Evolutionary conservation across 2,888 invertebrate species (phyloP).

Genomic region (Eilema griseolum): DNA sequence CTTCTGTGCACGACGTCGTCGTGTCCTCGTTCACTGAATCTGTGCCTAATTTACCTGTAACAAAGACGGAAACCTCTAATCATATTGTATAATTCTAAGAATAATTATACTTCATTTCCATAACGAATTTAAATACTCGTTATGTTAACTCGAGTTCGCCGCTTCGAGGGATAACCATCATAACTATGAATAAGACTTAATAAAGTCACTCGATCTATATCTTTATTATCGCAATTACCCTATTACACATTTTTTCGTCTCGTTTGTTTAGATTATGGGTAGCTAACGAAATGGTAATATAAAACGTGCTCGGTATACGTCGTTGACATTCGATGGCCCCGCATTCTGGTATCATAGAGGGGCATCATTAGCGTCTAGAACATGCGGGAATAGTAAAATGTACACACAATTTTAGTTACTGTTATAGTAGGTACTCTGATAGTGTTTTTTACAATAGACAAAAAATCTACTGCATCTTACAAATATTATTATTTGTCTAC

Average conservation of each 20-base stretch:
- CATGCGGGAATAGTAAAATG: conserved; percentile 43
- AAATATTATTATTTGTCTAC: not conserved
- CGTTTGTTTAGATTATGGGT: conserved; percentile 31
- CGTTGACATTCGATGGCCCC: conserved; percentile 27
- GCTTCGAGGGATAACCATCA: not conserved
- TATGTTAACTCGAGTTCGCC: not conserved
- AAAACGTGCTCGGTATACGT: conserved; percentile 34
- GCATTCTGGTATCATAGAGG: conserved; percentile 38
- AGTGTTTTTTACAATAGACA: not conserved
- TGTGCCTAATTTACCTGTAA: conserved; percentile 79
- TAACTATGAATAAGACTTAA: not conserved
- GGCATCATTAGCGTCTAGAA: conserved; percentile 26
- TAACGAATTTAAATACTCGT: not conserved
- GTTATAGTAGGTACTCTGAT: not conserved
- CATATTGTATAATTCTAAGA: not conserved
- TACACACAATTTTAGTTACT: conserved; percentile 32
- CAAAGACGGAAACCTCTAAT: conserved; percentile 22
- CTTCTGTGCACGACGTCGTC: conserved; percentile 91
- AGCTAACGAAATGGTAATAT: conserved; percentile 28
- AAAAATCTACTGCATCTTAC: no score
- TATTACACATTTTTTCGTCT: conserved; percentile 27
- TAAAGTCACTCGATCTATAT: not conserved
- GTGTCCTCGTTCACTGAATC: conserved; percentile 90
- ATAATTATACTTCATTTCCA: no score
- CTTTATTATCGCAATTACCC: conserved; percentile 24